A percentile compares a stretch with the other conserved stretches of the same genome.
These are phyloP conservation scores for Pangasius sanitwongsei DNA, from an alignment of 2,797 vertebrate genomes.

Conservation along the genomic window DNA sequence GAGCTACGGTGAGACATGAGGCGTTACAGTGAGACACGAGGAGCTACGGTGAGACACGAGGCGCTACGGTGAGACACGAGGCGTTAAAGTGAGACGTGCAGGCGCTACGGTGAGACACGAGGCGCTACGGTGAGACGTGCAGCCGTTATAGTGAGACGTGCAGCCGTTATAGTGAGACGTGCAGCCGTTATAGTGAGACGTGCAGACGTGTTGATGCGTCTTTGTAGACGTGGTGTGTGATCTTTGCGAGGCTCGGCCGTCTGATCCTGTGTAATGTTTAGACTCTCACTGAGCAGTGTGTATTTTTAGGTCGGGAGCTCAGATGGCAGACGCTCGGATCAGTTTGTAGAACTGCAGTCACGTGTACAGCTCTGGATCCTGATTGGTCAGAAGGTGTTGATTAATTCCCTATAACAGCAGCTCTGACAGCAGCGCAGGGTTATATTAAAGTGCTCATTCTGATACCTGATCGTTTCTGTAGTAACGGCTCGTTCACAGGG, in stretches of 20 bases:
- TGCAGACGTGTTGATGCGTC: neutral
- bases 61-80: neutral
- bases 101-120: neutral
- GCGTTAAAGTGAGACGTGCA: neutral
- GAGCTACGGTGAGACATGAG: neutral
- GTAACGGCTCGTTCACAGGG: neutral
- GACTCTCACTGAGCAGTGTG: conserved; percentile 61
- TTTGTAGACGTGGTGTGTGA: conserved; percentile 62
- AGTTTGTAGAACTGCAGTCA: neutral
- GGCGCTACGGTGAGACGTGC: neutral
- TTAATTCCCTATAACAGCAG: neutral
- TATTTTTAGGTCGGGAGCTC: conserved; percentile 70
- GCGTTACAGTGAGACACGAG: too few relatives aligned
- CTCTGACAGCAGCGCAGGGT: neutral
- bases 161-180: neutral
- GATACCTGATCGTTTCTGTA: neutral
- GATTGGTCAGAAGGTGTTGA: neutral
- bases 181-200: neutral
- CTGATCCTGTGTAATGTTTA: conserved; percentile 78
- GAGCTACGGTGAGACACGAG: neutral
- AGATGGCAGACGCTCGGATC: conserved; percentile 46
- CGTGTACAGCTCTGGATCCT: neutral
- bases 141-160: neutral
- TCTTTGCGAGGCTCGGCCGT: conserved; percentile 58
- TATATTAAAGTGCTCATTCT: neutral